Evolutionary conservation across 2,888 invertebrate species (phyloP).

Genomic region (Ctenicera cuprea): DNA sequence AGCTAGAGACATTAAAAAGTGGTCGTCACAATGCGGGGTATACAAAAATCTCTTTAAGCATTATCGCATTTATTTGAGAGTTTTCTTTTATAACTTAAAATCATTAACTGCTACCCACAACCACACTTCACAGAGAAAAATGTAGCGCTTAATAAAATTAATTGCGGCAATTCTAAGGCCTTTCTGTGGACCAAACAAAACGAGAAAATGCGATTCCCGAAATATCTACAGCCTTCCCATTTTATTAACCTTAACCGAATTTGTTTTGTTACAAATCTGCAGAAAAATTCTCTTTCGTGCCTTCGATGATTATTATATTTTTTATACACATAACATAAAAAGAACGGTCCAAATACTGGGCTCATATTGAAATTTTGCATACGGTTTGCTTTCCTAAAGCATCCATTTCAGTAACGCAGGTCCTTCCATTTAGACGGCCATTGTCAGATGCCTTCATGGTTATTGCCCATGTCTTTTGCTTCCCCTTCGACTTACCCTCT

Average conservation of each 20-base stretch:
- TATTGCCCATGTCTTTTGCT: conserved; percentile 32
- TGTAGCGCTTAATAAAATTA: conserved; percentile 31
- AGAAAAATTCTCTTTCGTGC: too few species aligned
- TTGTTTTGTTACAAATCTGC: too few species aligned
- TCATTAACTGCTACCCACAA: conserved; percentile 26
- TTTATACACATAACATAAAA: background rate
- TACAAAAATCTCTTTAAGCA: conserved; percentile 22
- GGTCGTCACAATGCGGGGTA: conserved; percentile 12
- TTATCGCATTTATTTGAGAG: conserved; percentile 24
- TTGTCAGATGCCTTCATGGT: conserved; percentile 40
- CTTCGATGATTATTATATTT: background rate
- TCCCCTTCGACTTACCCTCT: conserved; percentile 32
- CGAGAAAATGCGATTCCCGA: conserved; percentile 19
- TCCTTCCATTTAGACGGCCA: conserved; percentile 36
- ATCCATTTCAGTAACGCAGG: conserved; percentile 25
- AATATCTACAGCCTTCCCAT: background rate
- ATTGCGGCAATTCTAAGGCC: conserved; percentile 31
- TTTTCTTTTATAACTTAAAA: conserved; percentile 27
- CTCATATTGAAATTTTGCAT: conserved; percentile 23
- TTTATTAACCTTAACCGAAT: background rate
- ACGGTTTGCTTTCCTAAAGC: conserved; percentile 23
- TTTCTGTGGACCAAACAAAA: conserved; percentile 17
- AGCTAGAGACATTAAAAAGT: conserved; percentile 18
- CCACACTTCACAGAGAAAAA: conserved; percentile 25
- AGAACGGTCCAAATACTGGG: background rate